Conservation (phyloP, 2,888 invertebrate species). For the Cataglyphis livida region DNA sequence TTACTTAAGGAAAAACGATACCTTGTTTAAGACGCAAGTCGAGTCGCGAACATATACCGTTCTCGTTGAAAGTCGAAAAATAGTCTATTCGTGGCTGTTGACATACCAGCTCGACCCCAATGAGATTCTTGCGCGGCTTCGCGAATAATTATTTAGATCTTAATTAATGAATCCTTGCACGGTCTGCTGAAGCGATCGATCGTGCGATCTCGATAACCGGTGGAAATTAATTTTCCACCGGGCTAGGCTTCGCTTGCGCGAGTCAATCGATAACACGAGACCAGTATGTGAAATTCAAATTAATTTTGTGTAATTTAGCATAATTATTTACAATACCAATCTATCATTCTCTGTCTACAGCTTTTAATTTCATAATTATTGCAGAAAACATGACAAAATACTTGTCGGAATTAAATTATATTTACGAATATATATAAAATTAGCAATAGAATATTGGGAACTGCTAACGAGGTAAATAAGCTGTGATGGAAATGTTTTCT, state of each 20-base stretch:
- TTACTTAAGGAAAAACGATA: not conserved
- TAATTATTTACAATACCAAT: not conserved
- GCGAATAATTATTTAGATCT: conserved; percentile 42
- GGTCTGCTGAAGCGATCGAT: conserved; percentile 19
- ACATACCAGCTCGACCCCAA: conserved; percentile 30
- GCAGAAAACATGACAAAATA: not conserved
- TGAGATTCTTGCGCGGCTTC: conserved; percentile 6
- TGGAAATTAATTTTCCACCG: conserved; percentile 43
- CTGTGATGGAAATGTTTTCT: too few species aligned
- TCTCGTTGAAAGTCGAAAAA: conserved; percentile 39
- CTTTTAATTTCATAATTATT: not conserved
- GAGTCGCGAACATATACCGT: conserved; percentile 53
- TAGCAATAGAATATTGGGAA: too few species aligned
- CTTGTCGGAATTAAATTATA: not conserved
- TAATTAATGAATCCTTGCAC: conserved; percentile 48
- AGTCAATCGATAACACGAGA: conserved; percentile 9
- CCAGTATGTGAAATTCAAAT: conserved; percentile 8
- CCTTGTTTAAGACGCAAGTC: not conserved
- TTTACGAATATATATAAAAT: too few species aligned
- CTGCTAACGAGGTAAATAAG: too few species aligned
- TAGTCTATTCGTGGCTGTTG: conserved; percentile 49
- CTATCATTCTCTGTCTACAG: not conserved
- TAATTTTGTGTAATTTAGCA: not conserved
- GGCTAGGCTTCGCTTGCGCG: not conserved
- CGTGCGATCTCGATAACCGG: conserved; percentile 26